A percentile compares a stretch with the other conserved stretches of the same genome.
phyloP scores from a whole-genome alignment of 2,113 vertebrate species.

The Tapirus terrestris region DNA sequence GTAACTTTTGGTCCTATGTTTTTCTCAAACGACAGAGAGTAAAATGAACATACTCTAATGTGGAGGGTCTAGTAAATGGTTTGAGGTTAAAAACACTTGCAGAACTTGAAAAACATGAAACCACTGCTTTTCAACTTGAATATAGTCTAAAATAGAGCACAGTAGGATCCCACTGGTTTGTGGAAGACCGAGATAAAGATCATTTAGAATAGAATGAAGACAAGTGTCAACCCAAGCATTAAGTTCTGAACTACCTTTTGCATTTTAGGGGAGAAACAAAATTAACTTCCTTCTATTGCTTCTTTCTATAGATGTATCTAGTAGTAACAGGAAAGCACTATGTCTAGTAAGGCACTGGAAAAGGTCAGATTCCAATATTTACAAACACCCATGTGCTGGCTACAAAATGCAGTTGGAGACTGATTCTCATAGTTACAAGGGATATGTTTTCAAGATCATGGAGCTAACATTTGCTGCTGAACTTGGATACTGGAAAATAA shows the following conservation, averaged over 20 bases:
- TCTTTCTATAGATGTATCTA: neutral
- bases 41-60: neutral
- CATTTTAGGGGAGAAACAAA: constrained; percentile 23
- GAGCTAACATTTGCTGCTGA: neutral
- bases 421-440: neutral
- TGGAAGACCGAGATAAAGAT: neutral
- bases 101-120: constrained; percentile 1
- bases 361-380: constrained; percentile 3
- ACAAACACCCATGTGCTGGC: neutral
- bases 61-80: neutral
- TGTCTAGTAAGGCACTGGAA: neutral
- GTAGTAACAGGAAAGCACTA: neutral
- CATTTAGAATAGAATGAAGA: neutral
- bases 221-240: neutral
- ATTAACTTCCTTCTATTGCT: neutral
- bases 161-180: neutral
- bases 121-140: neutral
- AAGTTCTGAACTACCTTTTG: neutral
- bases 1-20: neutral
- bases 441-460: neutral
- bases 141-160: neutral
- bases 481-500: neutral
- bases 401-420: neutral
- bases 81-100: neutral
- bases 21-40: neutral